Base-by-base conservation (phyloP, 2,113 vertebrate genomes). In the Monopterus albus region DNA sequence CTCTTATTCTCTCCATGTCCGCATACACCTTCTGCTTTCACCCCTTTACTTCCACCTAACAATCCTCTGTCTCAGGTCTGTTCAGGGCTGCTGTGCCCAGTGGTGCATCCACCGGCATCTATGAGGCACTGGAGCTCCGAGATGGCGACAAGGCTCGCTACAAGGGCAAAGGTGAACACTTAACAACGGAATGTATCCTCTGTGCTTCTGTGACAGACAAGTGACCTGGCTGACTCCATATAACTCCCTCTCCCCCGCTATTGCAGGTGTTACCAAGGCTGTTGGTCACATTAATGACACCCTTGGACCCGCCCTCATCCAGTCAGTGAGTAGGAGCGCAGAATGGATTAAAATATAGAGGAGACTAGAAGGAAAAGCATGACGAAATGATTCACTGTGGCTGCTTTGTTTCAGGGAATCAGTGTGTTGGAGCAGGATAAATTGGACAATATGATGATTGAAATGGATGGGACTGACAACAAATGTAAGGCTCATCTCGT, bases 81-180 rank as follows among this genome's bases (percentile, higher is more conserved):
- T 97, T 97, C 82, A 92, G 96, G 80, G 96, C 96, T 33, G 96
- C 96, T 0, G 96, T 97, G 26, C 96, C 96, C 68, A 97, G 96
- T 0, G 96, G 96, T 0, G 96, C 96, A 0, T 97, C 96, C 56
- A 97, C 96, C 0, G 96, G 96, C 31, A 97, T 97, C 87, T 97
- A 97, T 0, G 96, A 97, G 82, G 96, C 96, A 0, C 90, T 97
- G 79, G 96, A 97, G 87, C 92, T 97, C 66, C 87, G 96, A 56
- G 96, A 97, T 85, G 95, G 95, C 0, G 96, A 97, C 92, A 97
- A 96, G 74, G 94, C 91, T 5, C 95, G 96, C 72, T 97, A 95
- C 87, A 94, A 97, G 21, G 96, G 96, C 82, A 97, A 97, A 96
- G 96, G 96, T 96, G 61, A 78, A 23, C 6, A 7, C 28, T 39